Evolutionary conservation across 2,888 invertebrate genomes (phyloP).

Genomic region (Electrophaes corylata): DNA sequence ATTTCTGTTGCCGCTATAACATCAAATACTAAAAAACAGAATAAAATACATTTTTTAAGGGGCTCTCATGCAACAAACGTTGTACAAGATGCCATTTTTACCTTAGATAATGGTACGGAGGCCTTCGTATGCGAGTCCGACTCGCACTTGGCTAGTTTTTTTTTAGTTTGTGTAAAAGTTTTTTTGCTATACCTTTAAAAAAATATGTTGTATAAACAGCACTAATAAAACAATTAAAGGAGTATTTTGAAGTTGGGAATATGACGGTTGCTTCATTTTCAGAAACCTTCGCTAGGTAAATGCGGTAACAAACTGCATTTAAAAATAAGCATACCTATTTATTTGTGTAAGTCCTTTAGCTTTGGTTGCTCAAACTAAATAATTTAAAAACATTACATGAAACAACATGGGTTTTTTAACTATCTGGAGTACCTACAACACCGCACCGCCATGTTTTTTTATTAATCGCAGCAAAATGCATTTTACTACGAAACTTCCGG

Average conservation of each 20-base stretch:
- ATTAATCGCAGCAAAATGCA: neutral
- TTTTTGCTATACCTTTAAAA: too few relatives aligned
- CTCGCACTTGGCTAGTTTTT: too few relatives aligned
- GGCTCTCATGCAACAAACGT: too few relatives aligned
- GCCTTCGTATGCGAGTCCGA: too few relatives aligned
- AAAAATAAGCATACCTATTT: slow-evolving; percentile 45
- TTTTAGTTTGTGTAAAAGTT: too few relatives aligned
- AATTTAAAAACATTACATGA: neutral
- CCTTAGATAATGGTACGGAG: too few relatives aligned
- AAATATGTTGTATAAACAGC: too few relatives aligned
- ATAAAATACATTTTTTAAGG: too few relatives aligned
- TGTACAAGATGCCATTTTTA: too few relatives aligned
- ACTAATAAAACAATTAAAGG: neutral
- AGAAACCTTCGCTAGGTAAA: slow-evolving; percentile 6
- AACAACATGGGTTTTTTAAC: neutral
- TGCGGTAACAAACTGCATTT: slow-evolving; percentile 43
- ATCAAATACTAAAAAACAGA: too few relatives aligned
- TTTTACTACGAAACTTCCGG: neutral
- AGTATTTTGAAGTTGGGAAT: neutral
- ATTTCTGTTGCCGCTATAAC: too few relatives aligned
- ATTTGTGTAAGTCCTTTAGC: slow-evolving; percentile 25
- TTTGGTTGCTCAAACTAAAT: slow-evolving; percentile 1
- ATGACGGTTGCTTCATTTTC: neutral
- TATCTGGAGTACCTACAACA: neutral
- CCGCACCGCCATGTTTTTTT: too few relatives aligned